Conservation (phyloP, 2,888 invertebrate genomes). For the Microdon myrmicae region DNA sequence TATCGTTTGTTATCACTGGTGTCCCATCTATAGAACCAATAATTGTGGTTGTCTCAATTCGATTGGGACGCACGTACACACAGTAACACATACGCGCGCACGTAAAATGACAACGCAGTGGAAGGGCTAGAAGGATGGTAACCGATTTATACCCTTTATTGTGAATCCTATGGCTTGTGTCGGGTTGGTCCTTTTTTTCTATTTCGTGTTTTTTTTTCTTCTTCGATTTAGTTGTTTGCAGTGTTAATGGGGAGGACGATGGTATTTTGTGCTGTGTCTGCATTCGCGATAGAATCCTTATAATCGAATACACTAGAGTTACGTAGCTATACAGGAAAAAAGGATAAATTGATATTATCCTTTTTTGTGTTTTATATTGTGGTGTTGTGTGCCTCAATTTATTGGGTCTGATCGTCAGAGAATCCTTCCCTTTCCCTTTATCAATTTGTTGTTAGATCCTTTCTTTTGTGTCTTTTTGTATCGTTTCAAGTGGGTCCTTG, state of each 20-base stretch:
- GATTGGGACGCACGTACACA: slow-evolving; percentile 18
- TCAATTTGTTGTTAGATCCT: slow-evolving; percentile 32
- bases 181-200: slow-evolving; percentile 16
- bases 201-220: slow-evolving; percentile 14
- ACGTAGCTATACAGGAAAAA: slow-evolving; percentile 38
- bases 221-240: slow-evolving; percentile 42
- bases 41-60: slow-evolving; percentile 52
- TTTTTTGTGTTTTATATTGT: slow-evolving; percentile 30
- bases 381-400: slow-evolving; percentile 30
- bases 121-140: slow-evolving; percentile 22
- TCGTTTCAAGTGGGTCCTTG: slow-evolving; percentile 35
- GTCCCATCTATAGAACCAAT: slow-evolving; percentile 45
- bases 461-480: slow-evolving; percentile 25
- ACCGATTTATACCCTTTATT: slow-evolving; percentile 49
- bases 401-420: slow-evolving; percentile 27
- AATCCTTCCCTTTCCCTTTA: slow-evolving; percentile 29
- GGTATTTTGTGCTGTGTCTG: slow-evolving; percentile 40
- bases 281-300: slow-evolving; percentile 32
- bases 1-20: slow-evolving; percentile 39
- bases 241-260: slow-evolving; percentile 38
- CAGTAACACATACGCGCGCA: no score
- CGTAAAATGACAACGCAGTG: not conserved
- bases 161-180: slow-evolving; percentile 33
- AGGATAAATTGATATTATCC: slow-evolving; percentile 51
- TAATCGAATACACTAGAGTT: slow-evolving; percentile 11